phyloP scores from a whole-genome alignment of 2,113 vertebrate genomes.

The Neodontobutis hainanensis region DNA sequence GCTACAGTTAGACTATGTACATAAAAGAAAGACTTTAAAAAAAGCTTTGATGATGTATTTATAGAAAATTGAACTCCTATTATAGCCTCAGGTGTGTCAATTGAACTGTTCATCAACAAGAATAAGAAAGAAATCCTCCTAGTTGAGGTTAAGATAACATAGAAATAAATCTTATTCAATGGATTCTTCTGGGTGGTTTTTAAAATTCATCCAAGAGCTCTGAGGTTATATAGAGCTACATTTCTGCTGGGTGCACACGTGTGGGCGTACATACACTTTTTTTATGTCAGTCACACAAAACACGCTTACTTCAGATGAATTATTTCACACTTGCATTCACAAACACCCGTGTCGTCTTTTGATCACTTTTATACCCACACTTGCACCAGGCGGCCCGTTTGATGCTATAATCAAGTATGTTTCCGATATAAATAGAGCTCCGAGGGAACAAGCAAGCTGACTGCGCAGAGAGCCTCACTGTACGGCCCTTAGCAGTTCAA shows the following conservation, averaged over 20 bases:
- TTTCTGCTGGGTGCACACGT: conserved; percentile 5
- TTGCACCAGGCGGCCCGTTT: conserved; percentile 24
- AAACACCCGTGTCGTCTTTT: conserved; percentile 32
- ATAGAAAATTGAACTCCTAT: neutral
- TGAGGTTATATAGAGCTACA: conserved; percentile 19
- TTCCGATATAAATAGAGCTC: conserved; percentile 26
- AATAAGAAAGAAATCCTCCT: conserved; percentile 8
- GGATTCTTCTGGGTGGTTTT: conserved; percentile 31
- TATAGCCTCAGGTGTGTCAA: conserved; percentile 25
- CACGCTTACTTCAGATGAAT: conserved; percentile 29
- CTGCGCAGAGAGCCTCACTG: conserved; percentile 4
- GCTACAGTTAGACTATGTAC: conserved; percentile 4
- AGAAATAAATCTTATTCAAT: conserved; percentile 33
- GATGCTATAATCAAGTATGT: conserved; percentile 32
- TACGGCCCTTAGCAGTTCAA: conserved; percentile 12
- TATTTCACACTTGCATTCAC: conserved; percentile 26
- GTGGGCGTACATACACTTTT: conserved; percentile 6
- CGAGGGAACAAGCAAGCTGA: conserved; percentile 1
- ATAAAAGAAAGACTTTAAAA: conserved; percentile 42
- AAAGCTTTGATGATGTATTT: conserved; percentile 34
- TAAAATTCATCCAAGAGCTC: conserved; percentile 40
- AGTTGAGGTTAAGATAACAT: conserved; percentile 25
- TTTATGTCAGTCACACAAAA: conserved; percentile 41
- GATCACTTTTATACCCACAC: conserved; percentile 22
- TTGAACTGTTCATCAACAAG: conserved; percentile 14